Conservation (phyloP, 2,113 vertebrate species). For the Narcine bancroftii region DNA sequence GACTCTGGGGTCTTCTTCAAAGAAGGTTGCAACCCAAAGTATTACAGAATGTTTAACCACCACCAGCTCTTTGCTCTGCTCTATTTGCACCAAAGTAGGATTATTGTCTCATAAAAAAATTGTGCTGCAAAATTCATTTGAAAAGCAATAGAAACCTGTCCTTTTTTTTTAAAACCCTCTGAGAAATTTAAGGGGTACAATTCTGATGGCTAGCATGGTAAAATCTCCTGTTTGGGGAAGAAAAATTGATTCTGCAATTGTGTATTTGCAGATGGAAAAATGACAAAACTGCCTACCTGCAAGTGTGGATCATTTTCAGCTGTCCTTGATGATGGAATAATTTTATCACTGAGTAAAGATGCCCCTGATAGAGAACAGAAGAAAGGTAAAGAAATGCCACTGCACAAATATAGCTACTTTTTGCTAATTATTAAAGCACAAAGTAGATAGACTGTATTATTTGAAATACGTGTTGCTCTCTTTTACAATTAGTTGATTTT, state of each 20-base stretch:
- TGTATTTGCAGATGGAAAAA: constrained; percentile 42
- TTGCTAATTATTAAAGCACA: not conserved
- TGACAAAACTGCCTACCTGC: constrained; percentile 48
- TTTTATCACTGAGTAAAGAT: constrained; percentile 73
- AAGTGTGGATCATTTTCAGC: constrained; percentile 76
- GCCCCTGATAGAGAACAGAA: constrained; percentile 59
- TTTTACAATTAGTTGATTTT: no score
- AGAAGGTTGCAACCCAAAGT: no score
- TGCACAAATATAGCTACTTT: constrained; percentile 2
- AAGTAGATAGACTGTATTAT: no score
- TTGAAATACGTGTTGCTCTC: no score
- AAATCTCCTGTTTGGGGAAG: not conserved
- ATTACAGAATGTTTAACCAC: not conserved
- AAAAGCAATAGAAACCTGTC: not conserved
- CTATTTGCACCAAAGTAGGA: not conserved
- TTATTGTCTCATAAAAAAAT: not conserved
- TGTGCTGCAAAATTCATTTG: not conserved
- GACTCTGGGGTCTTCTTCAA: no score
- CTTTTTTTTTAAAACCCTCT: not conserved
- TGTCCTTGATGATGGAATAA: constrained; percentile 71
- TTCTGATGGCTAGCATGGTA: not conserved
- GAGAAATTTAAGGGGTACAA: not conserved
- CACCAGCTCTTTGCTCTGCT: not conserved
- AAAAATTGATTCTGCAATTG: constrained; percentile 6
- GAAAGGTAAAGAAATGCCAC: constrained; percentile 58